phyloP scores from a whole-genome alignment of 2,888 invertebrate species.

The Portevinia maculata region DNA sequence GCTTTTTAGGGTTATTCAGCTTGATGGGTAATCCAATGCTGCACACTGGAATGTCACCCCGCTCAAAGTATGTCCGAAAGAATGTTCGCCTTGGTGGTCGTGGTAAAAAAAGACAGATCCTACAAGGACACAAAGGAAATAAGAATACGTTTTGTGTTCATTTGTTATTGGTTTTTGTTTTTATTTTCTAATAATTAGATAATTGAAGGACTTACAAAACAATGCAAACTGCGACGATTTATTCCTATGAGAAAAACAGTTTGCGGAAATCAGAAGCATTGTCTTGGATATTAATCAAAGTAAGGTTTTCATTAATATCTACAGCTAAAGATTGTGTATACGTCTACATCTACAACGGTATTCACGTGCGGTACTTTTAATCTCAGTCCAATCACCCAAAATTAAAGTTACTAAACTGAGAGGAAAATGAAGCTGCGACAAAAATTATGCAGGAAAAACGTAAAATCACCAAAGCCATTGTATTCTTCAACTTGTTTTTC shows the following conservation, averaged over 20 bases:
- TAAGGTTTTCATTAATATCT: conserved; percentile 5
- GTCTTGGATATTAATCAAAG: conserved; percentile 14
- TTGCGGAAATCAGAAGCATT: conserved; percentile 16
- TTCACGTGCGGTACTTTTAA: conserved; percentile 40
- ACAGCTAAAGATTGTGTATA: not conserved
- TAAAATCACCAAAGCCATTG: conserved; percentile 12
- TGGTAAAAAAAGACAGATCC: conserved; percentile 79
- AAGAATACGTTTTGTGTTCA: conserved; percentile 14
- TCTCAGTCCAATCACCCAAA: conserved; percentile 63
- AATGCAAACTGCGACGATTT: conserved; percentile 4
- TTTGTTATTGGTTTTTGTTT: not conserved
- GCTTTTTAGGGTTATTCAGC: conserved; percentile 77
- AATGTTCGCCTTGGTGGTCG: conserved; percentile 79
- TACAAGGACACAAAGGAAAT: conserved; percentile 60
- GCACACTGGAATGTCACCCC: conserved; percentile 82
- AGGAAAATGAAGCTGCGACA: conserved; percentile 17
- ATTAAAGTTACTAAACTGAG: conserved; percentile 44
- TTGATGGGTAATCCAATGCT: conserved; percentile 77
- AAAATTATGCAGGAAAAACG: conserved; percentile 1
- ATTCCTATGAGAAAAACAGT: not conserved
- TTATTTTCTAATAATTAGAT: conserved; percentile 61
- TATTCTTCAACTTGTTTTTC: too few species aligned
- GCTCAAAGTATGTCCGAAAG: conserved; percentile 80
- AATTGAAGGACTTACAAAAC: conserved; percentile 20
- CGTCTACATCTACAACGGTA: conserved; percentile 22